A percentile compares a stretch with the other conserved stretches of the same genome.
These are phyloP conservation scores for Ctenopoma multispine DNA, from an alignment of 2,797 vertebrate genomes.

Conservation along the genomic window DNA sequence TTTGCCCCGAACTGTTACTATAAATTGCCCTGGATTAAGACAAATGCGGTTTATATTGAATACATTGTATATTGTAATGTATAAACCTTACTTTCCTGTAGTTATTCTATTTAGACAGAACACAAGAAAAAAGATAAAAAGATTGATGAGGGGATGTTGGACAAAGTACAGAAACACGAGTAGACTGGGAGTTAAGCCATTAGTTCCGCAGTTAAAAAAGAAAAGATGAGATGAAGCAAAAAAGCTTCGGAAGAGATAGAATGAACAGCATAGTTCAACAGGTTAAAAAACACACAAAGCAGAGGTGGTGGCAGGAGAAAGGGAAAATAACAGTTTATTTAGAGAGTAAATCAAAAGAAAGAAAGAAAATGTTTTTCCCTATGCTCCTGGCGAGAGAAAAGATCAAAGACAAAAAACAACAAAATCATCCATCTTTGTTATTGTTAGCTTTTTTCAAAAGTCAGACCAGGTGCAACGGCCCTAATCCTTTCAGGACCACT, in stretches of 20 bases:
- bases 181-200: neutral
- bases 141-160: neutral
- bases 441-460: neutral
- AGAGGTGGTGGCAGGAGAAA: neutral
- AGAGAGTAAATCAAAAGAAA: neutral
- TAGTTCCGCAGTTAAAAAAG: neutral
- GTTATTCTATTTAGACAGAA: too few relatives aligned
- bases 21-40: neutral
- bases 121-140: neutral
- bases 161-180: neutral
- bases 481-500: too few relatives aligned
- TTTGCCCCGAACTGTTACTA: neutral
- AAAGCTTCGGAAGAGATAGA: conserved; percentile 4
- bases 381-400: conserved; percentile 25
- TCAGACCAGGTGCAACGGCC: too few relatives aligned
- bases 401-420: conserved; percentile 14
- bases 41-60: neutral
- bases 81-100: too few relatives aligned
- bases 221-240: conserved; percentile 5
- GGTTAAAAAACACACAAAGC: neutral
- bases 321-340: neutral
- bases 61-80: too few relatives aligned
- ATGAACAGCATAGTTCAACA: neutral
- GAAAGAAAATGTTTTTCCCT: conserved; percentile 35
- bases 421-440: conserved; percentile 55